Conservation (phyloP, 2,113 vertebrate species). For the Caranx ignobilis region DNA sequence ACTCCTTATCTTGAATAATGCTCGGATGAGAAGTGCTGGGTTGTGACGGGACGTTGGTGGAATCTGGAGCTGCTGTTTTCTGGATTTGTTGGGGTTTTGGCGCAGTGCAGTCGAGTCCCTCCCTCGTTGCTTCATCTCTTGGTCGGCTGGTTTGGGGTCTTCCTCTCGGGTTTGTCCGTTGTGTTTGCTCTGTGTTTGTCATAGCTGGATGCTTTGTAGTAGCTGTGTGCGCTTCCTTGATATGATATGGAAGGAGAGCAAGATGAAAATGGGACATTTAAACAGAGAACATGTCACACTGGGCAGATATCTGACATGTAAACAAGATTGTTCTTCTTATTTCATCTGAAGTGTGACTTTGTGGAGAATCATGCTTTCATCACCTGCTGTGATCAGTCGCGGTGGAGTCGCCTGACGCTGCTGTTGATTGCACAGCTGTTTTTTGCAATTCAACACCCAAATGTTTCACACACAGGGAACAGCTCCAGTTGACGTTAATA, state of each 20-base stretch:
- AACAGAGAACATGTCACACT: background rate
- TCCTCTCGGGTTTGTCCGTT: background rate
- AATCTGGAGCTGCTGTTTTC: background rate
- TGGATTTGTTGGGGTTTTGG: background rate
- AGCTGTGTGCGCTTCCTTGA: background rate
- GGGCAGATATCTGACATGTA: no score
- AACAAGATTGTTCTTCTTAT: no score
- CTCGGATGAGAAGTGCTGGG: background rate
- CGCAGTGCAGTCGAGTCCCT: background rate
- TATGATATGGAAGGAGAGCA: background rate
- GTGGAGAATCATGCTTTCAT: background rate
- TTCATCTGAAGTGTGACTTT: background rate
- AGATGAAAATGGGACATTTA: background rate
- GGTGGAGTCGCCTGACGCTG: background rate
- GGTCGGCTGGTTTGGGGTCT: background rate
- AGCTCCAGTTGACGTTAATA: background rate
- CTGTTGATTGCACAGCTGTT: background rate
- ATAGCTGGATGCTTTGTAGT: background rate
- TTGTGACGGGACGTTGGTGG: background rate
- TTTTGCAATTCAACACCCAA: background rate
- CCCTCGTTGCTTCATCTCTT: background rate
- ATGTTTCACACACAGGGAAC: background rate
- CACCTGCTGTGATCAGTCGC: background rate
- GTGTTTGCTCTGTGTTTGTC: background rate
- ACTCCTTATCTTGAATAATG: background rate